Base-by-base conservation (phyloP, 2,113 vertebrate species). In the Odocoileus virginianus region DNA sequence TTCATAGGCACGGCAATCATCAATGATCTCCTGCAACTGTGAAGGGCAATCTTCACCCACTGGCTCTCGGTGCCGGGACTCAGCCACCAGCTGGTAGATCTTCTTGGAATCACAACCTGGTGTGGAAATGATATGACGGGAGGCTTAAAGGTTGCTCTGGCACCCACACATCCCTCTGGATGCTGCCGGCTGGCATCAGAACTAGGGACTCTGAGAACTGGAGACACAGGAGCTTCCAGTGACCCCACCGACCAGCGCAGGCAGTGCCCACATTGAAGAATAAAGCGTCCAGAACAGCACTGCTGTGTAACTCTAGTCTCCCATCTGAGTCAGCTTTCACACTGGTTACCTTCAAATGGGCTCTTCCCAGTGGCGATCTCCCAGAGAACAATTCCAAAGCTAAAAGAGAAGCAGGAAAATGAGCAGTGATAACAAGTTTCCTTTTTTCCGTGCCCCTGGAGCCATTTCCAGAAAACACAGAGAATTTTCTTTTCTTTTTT, bases 341-440 rank as follows among this genome's bases (percentile, higher is more conserved):
- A 3, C 81, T 36, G 94, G 98, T 98, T 83, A 99, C 99, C 99
- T 98, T 99, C 96, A 98, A 99, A 99, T 1, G 99, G 99, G 94
- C 97, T 98, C 83, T 98, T 98, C 45, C 99, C 98, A 30, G 99
- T 99, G 17, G 98, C 98, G 3, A 99, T 98, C 98, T 99, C 99
- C 99, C 99, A 99, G 97, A 99, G 97, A 82, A 99, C 99, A 4
- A 99, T 99, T 28, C 99, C 99, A 12, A 99, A 99, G 98, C 99
- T 99, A 98, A 87, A 99, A 99, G 33, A 79, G 98, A 98, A 96
- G 7, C 94, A 97, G 74, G 19, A 97, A 94, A 95, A 5, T 45
- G 30, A 94, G 33, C 87, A 87, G 96, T 6, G 4, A 79, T n/a
- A 6, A 57, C 40, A 27, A 25, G 6, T 64, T 60, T 25, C 0